Evolutionary conservation across 2,888 invertebrate genomes (phyloP), one percentile per base, ranked within the genome.

Genomic region (Trichogramma evanescens): DNA sequence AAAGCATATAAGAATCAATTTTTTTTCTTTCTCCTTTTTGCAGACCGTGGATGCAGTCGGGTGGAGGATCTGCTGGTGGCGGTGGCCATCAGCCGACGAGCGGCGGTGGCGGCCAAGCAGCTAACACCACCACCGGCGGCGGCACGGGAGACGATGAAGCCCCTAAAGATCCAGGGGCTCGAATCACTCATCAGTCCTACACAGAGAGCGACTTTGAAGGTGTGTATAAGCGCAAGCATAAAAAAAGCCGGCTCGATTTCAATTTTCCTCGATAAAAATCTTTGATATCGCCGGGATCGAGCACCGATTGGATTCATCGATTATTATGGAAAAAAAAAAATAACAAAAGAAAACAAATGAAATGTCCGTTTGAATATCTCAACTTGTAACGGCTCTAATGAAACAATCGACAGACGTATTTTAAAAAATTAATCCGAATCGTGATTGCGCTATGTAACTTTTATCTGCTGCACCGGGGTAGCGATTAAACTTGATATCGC

Each of bases 181-280:
- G 88, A 71, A 89, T 90, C 72, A 85, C 84, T 60, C 89, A 86
- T 72, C 89, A 87, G 76, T 86, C 88, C 72, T 92, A 89, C 78
- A 90, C 92, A 61, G 92, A 93, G 76, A 87, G 88, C 74, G 93
- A 94, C 79, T 93, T 89, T 77, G 91, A 93, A 86, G 93, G 93
- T 92, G 81, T 61, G 48, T 13, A 7, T 6, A 4, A 48, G 48
- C 10, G 48, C 5, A 13, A 9, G n/a, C 5, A 4, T 13, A 7
- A 48, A 10, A 10, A 48, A 10, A 48, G 13, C 13, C 48, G 10
- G 10, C 48, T 48, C 10, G 48, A 10, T 48, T 48, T 13, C 13
- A 13, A 13, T 10, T 13, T 48, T 13, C 5, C 48, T 48, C n/a
- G 10, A n/a, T 6, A 4, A 48, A 10, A 26, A 26, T 26, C 26